Evolutionary conservation across 2,113 vertebrate species (phyloP), one percentile per base, ranked within the genome.

Genomic region (Scomber japonicus): DNA sequence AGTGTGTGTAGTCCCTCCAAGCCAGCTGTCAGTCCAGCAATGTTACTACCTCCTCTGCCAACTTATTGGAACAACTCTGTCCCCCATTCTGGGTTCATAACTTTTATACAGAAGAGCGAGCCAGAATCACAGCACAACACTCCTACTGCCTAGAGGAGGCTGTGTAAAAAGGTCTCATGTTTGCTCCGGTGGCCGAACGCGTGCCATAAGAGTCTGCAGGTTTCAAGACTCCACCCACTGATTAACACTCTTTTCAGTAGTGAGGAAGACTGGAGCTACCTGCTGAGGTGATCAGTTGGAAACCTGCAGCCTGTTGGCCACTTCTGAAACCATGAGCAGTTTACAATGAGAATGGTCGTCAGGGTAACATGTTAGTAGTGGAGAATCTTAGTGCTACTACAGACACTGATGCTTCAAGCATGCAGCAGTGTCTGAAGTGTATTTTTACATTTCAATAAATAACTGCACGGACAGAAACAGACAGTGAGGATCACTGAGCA

Each of bases 391-490:
- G 51, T 27, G 24, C 27, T n/a, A 51, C n/a, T 45, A 12, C 27
- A 73, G 27, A 16, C 17, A 45, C 15, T 35, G 16, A 35, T 63
- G 48, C 31, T 53, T 55, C 44, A 71, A 71, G 53, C 35, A 40
- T 2, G 4, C 27, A 50, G 54, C 21, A 40, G 15, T 4, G n/a
- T 21, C 11, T 11, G 6, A 19, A 50, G 50, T 50, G 19, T 19
- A 31, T 72, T 64, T 30, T 59, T 5, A 11, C 15, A 59, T 60
- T 21, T 35, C 19, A 66, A 49, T 2, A 30, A 19, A 44, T 35
- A 62, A 15, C 40, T 61, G 2, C 53, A 78, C 71, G 73, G 81
- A 79, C 72, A 62, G 85, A 64, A 65, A 85, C 87, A 87, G 78
- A 77, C 67, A 85, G 35, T 16, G 13, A 71, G 4, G 63, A 84